Percentiles rank a stretch among this genome's conserved stretches.
Evolutionary conservation across 2,888 invertebrate genomes (phyloP).

Genomic region (Lasioglossum marginatum): DNA sequence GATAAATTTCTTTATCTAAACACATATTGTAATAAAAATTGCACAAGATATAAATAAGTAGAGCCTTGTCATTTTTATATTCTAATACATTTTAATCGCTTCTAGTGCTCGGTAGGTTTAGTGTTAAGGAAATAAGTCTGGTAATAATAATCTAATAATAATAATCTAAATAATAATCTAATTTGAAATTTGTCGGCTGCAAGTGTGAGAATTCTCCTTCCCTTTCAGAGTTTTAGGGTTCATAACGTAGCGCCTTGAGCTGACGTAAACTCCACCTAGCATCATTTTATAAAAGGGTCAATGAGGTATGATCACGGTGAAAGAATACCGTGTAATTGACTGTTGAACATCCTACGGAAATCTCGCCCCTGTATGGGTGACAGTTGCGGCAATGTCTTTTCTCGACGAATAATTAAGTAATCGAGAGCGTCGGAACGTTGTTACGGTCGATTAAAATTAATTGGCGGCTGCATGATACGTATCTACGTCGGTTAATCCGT

Average conservation of each 20-base stretch:
- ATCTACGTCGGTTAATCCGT: conserved; percentile 14
- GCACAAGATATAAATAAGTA: too few species aligned
- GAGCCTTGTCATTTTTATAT: too few species aligned
- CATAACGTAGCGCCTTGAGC: neutral
- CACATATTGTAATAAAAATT: too few species aligned
- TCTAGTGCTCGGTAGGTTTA: too few species aligned
- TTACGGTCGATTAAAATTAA: conserved; percentile 36
- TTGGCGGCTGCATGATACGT: neutral
- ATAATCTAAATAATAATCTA: too few species aligned
- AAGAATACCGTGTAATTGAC: neutral
- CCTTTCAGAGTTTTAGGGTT: too few species aligned
- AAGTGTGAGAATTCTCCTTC: neutral
- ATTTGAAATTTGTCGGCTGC: neutral
- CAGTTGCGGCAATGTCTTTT: neutral
- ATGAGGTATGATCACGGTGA: neutral
- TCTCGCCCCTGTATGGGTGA: neutral
- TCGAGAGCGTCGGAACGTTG: neutral
- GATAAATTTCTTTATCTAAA: too few species aligned
- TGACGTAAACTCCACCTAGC: neutral
- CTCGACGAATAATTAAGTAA: neutral
- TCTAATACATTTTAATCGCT: too few species aligned
- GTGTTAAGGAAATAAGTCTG: neutral
- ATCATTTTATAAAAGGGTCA: neutral
- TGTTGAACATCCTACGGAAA: neutral
- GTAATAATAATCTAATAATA: too few species aligned